A percentile compares a stretch with the other conserved stretches of the same genome.
Conservation (phyloP, 2,888 invertebrate species). For the Pyrocoelia pectoralis region DNA sequence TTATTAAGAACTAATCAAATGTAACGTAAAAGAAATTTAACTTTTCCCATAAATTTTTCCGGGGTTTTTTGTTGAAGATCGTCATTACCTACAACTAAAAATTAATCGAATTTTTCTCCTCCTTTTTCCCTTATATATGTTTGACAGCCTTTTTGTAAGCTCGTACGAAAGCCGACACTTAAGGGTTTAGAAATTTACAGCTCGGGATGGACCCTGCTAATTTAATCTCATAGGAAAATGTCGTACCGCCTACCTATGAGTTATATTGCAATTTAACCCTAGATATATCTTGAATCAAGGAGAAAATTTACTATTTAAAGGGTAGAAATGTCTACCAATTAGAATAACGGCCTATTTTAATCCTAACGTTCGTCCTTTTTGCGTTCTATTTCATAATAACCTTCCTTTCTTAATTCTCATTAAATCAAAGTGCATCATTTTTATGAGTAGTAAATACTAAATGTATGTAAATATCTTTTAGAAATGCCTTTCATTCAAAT, state of each 20-base stretch:
- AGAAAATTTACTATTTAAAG: slow-evolving; percentile 7
- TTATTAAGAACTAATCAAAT: too few species aligned
- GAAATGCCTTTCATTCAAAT: not conserved
- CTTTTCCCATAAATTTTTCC: too few species aligned
- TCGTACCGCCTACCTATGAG: slow-evolving; percentile 18
- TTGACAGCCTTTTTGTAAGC: not conserved
- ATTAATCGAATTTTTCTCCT: too few species aligned
- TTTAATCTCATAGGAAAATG: slow-evolving; percentile 24
- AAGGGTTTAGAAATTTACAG: slow-evolving; percentile 19
- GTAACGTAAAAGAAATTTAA: too few species aligned
- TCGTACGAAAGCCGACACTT: slow-evolving; percentile 9
- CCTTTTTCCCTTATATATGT: too few species aligned
- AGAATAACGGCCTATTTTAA: not conserved
- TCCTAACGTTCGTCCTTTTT: not conserved
- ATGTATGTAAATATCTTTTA: slow-evolving; percentile 7
- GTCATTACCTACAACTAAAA: too few species aligned
- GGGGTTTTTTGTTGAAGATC: too few species aligned
- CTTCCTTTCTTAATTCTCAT: too few species aligned
- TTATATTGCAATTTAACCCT: slow-evolving; percentile 18
- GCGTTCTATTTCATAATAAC: too few species aligned
- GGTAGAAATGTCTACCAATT: slow-evolving; percentile 5
- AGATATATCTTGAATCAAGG: slow-evolving; percentile 12
- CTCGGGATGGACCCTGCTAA: slow-evolving; percentile 20
- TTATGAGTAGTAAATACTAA: slow-evolving; percentile 15
- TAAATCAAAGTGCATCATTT: slow-evolving; percentile 13